Conservation (phyloP, 2,888 invertebrate genomes). For the Gibbula magus region DNA sequence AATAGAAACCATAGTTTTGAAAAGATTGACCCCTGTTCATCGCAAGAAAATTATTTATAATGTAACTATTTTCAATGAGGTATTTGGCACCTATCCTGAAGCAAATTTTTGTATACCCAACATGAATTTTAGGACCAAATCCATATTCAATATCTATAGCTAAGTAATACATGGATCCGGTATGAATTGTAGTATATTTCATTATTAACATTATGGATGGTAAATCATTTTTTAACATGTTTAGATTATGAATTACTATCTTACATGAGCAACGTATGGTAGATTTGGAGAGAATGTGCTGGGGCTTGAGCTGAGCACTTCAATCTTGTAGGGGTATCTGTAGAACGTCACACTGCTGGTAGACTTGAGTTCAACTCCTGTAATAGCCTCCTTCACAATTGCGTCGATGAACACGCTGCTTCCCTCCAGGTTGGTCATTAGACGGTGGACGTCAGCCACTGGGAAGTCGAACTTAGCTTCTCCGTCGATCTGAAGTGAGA, state of each 20-base stretch:
- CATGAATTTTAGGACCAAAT: no score
- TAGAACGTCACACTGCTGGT: constrained; percentile 1
- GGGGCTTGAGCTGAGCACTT: constrained; percentile 47
- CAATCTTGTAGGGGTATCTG: constrained; percentile 43
- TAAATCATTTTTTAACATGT: no score
- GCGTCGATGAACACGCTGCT: neutral
- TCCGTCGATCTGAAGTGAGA: constrained; percentile 38
- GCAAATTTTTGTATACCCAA: no score
- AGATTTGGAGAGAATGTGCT: constrained; percentile 52
- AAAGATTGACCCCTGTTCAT: no score
- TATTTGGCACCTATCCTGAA: no score
- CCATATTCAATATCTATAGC: no score
- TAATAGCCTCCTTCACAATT: neutral
- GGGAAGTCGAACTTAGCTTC: constrained; percentile 36
- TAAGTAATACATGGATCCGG: no score
- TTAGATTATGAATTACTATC: constrained; percentile 28
- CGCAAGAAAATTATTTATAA: no score
- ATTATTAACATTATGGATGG: no score
- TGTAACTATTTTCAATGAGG: no score
- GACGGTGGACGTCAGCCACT: constrained; percentile 25
- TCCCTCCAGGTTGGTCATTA: neutral
- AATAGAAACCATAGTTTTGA: no score
- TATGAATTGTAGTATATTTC: no score
- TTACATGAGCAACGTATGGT: constrained; percentile 48
- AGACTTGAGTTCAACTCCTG: neutral